Percentiles rank a stretch among this genome's conserved stretches.
Conservation (phyloP, 2,888 invertebrate species). For the Panzeria rudis region DNA sequence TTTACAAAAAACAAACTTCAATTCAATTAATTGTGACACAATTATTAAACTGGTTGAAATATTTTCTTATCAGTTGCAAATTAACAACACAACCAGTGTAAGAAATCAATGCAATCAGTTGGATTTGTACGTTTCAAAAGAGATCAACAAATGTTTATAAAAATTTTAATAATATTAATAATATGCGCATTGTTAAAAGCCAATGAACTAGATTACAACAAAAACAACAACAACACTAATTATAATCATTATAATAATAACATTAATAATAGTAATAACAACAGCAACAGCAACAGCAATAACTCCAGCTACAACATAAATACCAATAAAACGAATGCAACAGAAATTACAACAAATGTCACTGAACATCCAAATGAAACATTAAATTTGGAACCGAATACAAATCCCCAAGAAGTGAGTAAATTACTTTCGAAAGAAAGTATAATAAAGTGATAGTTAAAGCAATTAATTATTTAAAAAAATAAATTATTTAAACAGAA, state of each 20-base stretch:
- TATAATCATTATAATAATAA: constrained; percentile 20
- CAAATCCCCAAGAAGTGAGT: constrained; percentile 61
- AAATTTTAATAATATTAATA: constrained; percentile 65
- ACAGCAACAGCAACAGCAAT: background rate
- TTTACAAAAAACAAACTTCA: background rate
- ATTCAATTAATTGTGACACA: constrained; percentile 45
- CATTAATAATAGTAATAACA: background rate
- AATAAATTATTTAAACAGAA: constrained; percentile 34
- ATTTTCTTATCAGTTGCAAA: constrained; percentile 51
- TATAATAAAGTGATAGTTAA: background rate
- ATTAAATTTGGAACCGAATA: constrained; percentile 50
- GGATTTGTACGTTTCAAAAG: constrained; percentile 52
- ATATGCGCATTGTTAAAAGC: constrained; percentile 65
- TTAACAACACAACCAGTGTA: constrained; percentile 54
- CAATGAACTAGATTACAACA: constrained; percentile 65
- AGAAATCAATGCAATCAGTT: constrained; percentile 64
- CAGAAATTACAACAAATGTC: background rate
- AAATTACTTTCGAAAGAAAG: background rate
- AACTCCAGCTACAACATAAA: background rate
- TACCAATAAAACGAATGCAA: constrained; percentile 1
- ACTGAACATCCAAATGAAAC: constrained; percentile 36
- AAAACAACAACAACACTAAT: background rate
- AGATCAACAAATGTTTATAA: constrained; percentile 70
- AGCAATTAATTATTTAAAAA: background rate
- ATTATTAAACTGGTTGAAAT: constrained; percentile 36